These are phyloP conservation scores for Orchesella cincta DNA, from an alignment of 1,140 invertebrate genomes.

Conservation along the genomic window DNA sequence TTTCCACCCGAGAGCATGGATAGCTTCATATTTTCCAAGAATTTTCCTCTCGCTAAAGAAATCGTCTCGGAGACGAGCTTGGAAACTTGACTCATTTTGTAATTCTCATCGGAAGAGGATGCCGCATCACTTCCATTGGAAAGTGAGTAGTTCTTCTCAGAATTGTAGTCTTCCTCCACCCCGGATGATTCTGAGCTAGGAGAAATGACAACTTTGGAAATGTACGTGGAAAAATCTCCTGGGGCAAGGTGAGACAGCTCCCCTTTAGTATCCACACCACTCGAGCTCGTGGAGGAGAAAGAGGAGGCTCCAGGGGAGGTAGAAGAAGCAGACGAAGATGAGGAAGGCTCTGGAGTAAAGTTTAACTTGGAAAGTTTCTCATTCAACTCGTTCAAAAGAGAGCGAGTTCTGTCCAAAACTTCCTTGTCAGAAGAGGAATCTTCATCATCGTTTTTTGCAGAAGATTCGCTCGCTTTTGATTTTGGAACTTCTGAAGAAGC, in stretches of 20 bases:
- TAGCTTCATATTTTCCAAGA: constrained; percentile 49
- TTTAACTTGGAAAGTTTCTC: constrained; percentile 47
- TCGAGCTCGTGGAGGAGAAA: neutral
- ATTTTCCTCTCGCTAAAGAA: constrained; percentile 50
- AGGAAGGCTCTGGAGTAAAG: constrained; percentile 32
- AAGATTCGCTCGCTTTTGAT: neutral
- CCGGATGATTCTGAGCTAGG: constrained; percentile 46
- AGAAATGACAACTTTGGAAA: constrained; percentile 48
- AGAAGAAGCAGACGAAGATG: constrained; percentile 21
- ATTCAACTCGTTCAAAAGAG: constrained; percentile 47
- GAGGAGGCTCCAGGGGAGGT: neutral
- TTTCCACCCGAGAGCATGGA: constrained; percentile 24
- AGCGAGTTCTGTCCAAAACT: constrained; percentile 39
- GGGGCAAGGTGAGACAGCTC: neutral
- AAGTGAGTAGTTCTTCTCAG: constrained; percentile 50
- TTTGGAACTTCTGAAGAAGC: neutral
- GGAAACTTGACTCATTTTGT: constrained; percentile 34
- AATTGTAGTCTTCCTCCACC: constrained; percentile 51
- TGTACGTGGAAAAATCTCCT: constrained; percentile 12
- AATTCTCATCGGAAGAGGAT: constrained; percentile 36
- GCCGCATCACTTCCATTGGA: constrained; percentile 27
- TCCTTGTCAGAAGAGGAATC: neutral
- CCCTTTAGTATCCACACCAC: no score
- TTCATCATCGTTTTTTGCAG: neutral
- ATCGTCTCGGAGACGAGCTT: constrained; percentile 47